Conservation (phyloP, 2,888 invertebrate genomes). For the Cyclophora albipunctata region DNA sequence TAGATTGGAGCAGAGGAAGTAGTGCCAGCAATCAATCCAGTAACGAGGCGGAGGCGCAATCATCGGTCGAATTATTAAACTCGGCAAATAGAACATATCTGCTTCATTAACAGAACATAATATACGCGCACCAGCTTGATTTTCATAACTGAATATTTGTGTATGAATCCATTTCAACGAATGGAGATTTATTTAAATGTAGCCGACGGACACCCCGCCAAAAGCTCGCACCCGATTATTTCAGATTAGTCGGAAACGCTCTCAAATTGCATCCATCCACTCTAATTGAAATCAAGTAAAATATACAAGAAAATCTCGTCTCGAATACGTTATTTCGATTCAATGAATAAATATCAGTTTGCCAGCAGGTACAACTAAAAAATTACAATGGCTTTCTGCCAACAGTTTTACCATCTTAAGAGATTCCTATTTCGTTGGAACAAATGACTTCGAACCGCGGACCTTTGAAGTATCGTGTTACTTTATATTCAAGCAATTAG, state of each 20-base stretch:
- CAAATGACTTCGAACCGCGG: slow-evolving; percentile 28
- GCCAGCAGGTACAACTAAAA: slow-evolving; percentile 40
- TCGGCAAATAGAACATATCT: slow-evolving; percentile 8
- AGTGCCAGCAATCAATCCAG: slow-evolving; percentile 43
- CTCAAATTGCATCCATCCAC: slow-evolving; percentile 8
- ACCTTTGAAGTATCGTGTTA: slow-evolving; percentile 27
- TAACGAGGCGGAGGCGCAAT: slow-evolving; percentile 44
- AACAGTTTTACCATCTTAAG: slow-evolving; percentile 31
- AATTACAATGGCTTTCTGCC: slow-evolving; percentile 38
- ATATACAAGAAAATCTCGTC: slow-evolving; percentile 4
- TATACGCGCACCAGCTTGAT: slow-evolving; percentile 4
- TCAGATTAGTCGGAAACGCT: slow-evolving; percentile 24
- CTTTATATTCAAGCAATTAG: slow-evolving; percentile 50
- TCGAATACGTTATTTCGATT: slow-evolving; percentile 1
- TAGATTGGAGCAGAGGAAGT: slow-evolving; percentile 21
- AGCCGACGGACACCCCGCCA: slow-evolving; percentile 20
- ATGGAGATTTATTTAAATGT: slow-evolving; percentile 21
- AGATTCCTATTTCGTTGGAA: slow-evolving; percentile 28
- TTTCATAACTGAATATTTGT: slow-evolving; percentile 6
- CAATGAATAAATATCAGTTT: slow-evolving; percentile 19
- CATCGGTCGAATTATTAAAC: slow-evolving; percentile 38
- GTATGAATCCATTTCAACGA: slow-evolving; percentile 17
- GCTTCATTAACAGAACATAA: too few relatives aligned
- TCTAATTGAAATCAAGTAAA: slow-evolving; percentile 10
- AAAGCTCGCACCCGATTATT: slow-evolving; percentile 20